phyloP scores from a whole-genome alignment of 92 coral and sea anemone species.

The Epizoanthus stellaris region DNA sequence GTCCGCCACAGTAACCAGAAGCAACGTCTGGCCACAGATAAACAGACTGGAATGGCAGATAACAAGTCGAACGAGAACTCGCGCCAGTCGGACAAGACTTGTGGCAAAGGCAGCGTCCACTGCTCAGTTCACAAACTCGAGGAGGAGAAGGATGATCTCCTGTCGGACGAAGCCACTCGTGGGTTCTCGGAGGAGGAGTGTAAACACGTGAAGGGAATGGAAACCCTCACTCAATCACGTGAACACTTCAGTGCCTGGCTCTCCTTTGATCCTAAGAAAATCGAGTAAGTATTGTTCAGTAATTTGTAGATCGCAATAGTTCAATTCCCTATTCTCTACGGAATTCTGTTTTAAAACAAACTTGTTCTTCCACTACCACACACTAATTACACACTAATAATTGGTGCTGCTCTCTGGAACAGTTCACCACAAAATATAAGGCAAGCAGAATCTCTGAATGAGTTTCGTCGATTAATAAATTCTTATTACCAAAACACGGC shows the following conservation, averaged over 20 bases:
- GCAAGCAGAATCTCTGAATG: no score
- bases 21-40: not conserved
- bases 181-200: slow-evolving; percentile 67
- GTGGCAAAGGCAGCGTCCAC: not conserved
- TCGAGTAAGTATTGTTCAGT: slow-evolving; percentile 69
- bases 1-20: not conserved
- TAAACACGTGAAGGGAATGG: slow-evolving; percentile 56
- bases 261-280: slow-evolving; percentile 70
- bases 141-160: slow-evolving; percentile 3
- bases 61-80: not conserved
- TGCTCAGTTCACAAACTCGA: not conserved
- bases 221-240: slow-evolving; percentile 51
- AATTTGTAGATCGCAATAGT: no score
- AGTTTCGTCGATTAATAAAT: no score
- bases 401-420: no score
- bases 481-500: no score
- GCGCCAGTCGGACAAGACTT: slow-evolving; percentile 2
- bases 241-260: slow-evolving; percentile 79
- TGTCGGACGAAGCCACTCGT: slow-evolving; percentile 42
- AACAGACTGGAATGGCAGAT: not conserved
- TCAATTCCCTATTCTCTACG: no score
- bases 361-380: no score
- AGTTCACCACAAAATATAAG: no score
- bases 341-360: no score
- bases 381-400: no score